phyloP scores from a whole-genome alignment of 2,113 vertebrate species.

The Anarrhichthys ocellatus region DNA sequence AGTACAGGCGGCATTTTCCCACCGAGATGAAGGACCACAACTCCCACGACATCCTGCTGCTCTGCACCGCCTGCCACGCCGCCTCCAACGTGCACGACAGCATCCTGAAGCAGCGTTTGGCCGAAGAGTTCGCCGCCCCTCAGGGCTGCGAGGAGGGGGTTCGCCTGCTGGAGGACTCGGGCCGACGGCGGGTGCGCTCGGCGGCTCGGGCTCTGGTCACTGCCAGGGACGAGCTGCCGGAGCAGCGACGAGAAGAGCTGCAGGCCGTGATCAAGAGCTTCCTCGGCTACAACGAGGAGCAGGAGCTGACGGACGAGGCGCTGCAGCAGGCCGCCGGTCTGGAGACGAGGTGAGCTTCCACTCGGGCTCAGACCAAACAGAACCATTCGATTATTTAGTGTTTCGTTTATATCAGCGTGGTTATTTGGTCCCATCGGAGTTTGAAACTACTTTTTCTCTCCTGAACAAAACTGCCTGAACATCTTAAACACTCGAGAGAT shows the following conservation, averaged over 20 bases:
- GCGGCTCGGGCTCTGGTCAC: slow-evolving; percentile 92
- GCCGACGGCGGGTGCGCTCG: slow-evolving; percentile 91
- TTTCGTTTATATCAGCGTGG: background rate
- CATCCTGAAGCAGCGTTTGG: slow-evolving; percentile 92
- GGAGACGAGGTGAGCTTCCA: slow-evolving; percentile 89
- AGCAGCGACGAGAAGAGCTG: slow-evolving; percentile 86
- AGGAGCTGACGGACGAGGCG: slow-evolving; percentile 80
- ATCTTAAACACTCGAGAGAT: background rate
- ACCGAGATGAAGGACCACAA: slow-evolving; percentile 99
- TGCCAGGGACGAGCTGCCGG: slow-evolving; percentile 87
- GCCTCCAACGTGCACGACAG: slow-evolving; percentile 93
- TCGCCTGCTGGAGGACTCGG: slow-evolving; percentile 89
- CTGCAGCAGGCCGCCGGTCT: slow-evolving; percentile 88
- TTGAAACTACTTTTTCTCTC: background rate
- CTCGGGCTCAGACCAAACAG: background rate
- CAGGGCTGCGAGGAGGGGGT: slow-evolving; percentile 93
- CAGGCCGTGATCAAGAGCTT: slow-evolving; percentile 84
- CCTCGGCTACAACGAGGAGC: slow-evolving; percentile 66
- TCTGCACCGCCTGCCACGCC: slow-evolving; percentile 95
- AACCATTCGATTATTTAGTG: background rate
- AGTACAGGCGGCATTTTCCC: slow-evolving; percentile 96
- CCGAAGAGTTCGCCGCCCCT: slow-evolving; percentile 89
- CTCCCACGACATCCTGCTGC: slow-evolving; percentile 95
- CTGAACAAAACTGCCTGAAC: background rate
- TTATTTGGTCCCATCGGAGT: background rate